A percentile compares a stretch with the other conserved stretches of the same genome.
Evolutionary conservation across 2,113 vertebrate species (phyloP).

Genomic region (Otus sunia): DNA sequence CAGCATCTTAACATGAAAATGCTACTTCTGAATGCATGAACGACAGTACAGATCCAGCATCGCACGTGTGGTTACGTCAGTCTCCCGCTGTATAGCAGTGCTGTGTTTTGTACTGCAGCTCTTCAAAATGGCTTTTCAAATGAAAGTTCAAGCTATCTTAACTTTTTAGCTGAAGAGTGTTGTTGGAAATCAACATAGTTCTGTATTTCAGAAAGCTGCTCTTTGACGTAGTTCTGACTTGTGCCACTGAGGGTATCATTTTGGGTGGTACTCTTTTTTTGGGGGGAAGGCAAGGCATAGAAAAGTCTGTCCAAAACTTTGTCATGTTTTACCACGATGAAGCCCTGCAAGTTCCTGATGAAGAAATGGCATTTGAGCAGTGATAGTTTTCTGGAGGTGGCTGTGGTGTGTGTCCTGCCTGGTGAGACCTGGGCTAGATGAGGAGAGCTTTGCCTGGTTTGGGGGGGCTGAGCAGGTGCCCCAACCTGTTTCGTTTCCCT

Average conservation of each 20-base stretch:
- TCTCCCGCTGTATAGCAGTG: fast-evolving
- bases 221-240: not conserved
- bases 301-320: not conserved
- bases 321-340: not conserved
- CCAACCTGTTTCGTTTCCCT: not conserved
- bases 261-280: not conserved
- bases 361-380: not conserved
- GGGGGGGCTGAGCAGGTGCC: not conserved
- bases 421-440: not conserved
- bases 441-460: not conserved
- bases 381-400: not conserved
- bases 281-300: not conserved
- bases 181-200: not conserved
- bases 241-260: not conserved
- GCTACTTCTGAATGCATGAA: not conserved
- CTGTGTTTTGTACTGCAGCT: not conserved
- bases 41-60: not conserved
- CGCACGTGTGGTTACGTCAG: not conserved
- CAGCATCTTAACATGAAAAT: not conserved
- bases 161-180: not conserved
- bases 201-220: not conserved
- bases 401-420: not conserved
- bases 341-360: not conserved
- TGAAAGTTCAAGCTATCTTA: not conserved
- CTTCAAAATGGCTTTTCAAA: not conserved